Evolutionary conservation across 2,888 invertebrate genomes (phyloP).

Genomic region (Drosophila greeni): DNA sequence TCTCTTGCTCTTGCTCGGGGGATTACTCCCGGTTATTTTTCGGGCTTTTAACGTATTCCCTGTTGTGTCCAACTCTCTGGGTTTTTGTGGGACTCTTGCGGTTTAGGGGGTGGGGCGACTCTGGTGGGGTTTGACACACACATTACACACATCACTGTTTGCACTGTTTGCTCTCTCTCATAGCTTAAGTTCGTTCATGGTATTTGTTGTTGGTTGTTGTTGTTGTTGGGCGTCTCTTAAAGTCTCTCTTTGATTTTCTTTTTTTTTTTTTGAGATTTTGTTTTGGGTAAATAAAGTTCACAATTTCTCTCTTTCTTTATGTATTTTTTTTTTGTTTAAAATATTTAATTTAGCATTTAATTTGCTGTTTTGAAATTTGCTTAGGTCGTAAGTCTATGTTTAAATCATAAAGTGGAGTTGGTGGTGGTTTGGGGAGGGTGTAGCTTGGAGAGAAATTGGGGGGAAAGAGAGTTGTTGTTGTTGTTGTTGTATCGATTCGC

Average conservation of each 20-base stretch:
- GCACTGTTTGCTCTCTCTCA: conserved; percentile 24
- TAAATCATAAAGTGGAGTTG: conserved; percentile 40
- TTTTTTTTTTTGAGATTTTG: conserved; percentile 31
- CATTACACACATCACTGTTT: conserved; percentile 46
- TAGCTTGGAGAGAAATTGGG: conserved; percentile 23
- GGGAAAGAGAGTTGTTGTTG: conserved; percentile 27
- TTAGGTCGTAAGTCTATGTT: conserved; percentile 45
- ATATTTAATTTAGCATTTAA: conserved; percentile 46
- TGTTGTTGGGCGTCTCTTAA: conserved; percentile 46
- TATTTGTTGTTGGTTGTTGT: conserved; percentile 53
- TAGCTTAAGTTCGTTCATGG: conserved; percentile 53
- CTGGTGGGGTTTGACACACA: conserved; percentile 34
- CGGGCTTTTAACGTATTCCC: conserved; percentile 10
- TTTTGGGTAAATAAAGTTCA: conserved; percentile 65
- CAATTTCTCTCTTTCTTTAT: conserved; percentile 66
- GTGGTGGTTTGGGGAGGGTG: conserved; percentile 26
- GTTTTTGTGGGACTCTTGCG: conserved; percentile 13
- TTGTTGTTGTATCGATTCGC: conserved; percentile 28
- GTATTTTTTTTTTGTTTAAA: conserved; percentile 47
- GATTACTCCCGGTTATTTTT: conserved; percentile 5
- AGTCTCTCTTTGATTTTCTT: conserved; percentile 33
- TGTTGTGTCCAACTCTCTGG: conserved; percentile 30
- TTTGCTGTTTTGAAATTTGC: conserved; percentile 45
- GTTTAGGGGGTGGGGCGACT: conserved; percentile 3
- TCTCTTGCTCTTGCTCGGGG: conserved; percentile 12